Evolutionary conservation across 2,888 invertebrate species (phyloP).

Genomic region (Hirtodrosophila alboralis): DNA sequence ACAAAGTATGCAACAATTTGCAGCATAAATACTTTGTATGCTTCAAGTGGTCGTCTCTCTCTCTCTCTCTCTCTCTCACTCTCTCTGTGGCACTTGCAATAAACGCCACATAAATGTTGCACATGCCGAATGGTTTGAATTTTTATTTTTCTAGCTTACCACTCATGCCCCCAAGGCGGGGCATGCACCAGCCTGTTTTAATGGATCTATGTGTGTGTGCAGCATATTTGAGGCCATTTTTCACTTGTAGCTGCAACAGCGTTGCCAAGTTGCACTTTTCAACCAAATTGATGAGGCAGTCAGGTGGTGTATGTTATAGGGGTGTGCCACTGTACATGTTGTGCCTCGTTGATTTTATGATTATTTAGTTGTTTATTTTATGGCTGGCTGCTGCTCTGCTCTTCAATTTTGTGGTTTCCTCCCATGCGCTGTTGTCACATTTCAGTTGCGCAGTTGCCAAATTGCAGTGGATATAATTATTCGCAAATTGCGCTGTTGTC

Average conservation of each 20-base stretch:
- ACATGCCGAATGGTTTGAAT: slow-evolving; percentile 59
- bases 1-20: slow-evolving; percentile 77
- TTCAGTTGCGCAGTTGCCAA: slow-evolving; percentile 23
- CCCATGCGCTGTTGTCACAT: slow-evolving; percentile 16
- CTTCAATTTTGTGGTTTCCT: slow-evolving; percentile 20
- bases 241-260: slow-evolving; percentile 33
- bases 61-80: neutral
- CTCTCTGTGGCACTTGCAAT: slow-evolving; percentile 32
- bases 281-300: slow-evolving; percentile 35
- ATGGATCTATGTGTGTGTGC: slow-evolving; percentile 56
- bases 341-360: slow-evolving; percentile 45
- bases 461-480: neutral
- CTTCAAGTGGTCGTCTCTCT: slow-evolving; percentile 1
- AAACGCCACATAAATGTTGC: slow-evolving; percentile 57
- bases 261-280: slow-evolving; percentile 50
- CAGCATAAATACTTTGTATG: slow-evolving; percentile 72
- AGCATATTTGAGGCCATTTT: slow-evolving; percentile 44
- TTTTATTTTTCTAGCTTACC: slow-evolving; percentile 37
- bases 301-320: neutral
- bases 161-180: neutral
- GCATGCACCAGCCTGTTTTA: slow-evolving; percentile 45
- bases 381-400: slow-evolving; percentile 12
- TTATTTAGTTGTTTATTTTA: slow-evolving; percentile 31
- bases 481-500: neutral
- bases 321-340: slow-evolving; percentile 18